Evolutionary conservation across 2,888 invertebrate species (phyloP).

Genomic region (Thecocarcelia acutangulata): DNA sequence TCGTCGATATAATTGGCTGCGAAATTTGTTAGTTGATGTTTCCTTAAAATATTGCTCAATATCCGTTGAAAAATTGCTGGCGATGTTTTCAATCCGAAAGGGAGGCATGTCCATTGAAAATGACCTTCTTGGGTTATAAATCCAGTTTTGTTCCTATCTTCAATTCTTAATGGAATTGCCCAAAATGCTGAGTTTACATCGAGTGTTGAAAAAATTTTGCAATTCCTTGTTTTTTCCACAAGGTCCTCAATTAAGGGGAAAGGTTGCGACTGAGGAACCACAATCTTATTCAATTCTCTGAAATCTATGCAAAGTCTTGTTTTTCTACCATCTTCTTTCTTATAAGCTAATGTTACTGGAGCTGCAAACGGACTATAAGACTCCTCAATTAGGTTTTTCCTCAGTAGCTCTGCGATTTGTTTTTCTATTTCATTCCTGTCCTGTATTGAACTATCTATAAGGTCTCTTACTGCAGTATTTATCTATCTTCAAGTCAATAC

Average conservation of each 20-base stretch:
- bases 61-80: constrained; percentile 32
- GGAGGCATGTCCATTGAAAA: constrained; percentile 31
- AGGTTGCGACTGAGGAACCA: constrained; percentile 1
- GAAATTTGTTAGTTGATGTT: constrained; percentile 7
- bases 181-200: constrained; percentile 68
- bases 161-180: neutral
- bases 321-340: too few relatives aligned
- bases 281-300: constrained; percentile 35
- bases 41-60: constrained; percentile 38
- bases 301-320: constrained; percentile 63
- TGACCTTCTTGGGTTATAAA: constrained; percentile 48
- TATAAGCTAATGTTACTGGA: too few relatives aligned
- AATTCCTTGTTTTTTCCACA: constrained; percentile 62
- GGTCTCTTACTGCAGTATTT: constrained; percentile 7
- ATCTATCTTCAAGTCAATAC: neutral
- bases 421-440: neutral
- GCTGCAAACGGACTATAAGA: too few relatives aligned
- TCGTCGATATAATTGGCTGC: constrained; percentile 62
- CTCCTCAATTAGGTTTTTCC: too few relatives aligned
- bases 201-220: constrained; percentile 59
- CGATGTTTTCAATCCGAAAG: constrained; percentile 42
- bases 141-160: constrained; percentile 52
- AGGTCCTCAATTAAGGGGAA: constrained; percentile 52
- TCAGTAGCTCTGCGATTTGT: too few relatives aligned
- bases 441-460: constrained; percentile 1